Base-by-base conservation (phyloP, 2,888 invertebrate genomes). In the Emesis russula region DNA sequence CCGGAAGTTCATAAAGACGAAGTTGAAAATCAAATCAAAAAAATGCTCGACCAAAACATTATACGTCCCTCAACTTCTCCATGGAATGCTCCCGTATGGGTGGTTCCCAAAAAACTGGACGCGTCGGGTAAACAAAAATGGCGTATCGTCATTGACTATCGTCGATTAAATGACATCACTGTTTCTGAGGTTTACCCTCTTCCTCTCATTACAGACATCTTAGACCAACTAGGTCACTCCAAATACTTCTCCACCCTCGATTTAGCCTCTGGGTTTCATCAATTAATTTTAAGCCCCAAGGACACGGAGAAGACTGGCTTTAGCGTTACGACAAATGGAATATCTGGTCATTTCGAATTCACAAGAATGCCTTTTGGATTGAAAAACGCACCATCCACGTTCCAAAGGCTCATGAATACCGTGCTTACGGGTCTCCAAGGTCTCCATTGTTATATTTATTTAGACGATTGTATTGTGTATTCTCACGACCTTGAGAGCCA, bases 51-150 rank as follows among this genome's bases (percentile, higher is more conserved):
- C 2, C 36, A 89, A 86, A 81, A 89, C 48, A 91, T 93, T 3
- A 92, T 93, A 63, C 48, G 79, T 0, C 85, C 89, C 3, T 90
- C 83, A 18, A 58, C 75, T 25, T 90, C 89, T 3, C 91, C 91
- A 2, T 71, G 71, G 71, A 4, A 4, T 36, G 71, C 71, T n/a
- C 71, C 71, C 15, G 71, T 71, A 0, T 86, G 86, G 84, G 84
- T 92, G 9, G 90, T 91, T 2, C 93, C 90, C 0, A 93, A 93
- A 44, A 93, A 93, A n/a, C 36, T 78, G 0, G 91, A 44, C 15
- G 41, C 73, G 2, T 73, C 73, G 0, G 73, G 73, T 38, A 73
- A 73, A 73, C 25, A 73, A 38, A 73, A 73, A 36, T 73, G 73
- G 73, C 68, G 68, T 15, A 48, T 48, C n/a, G 48, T 48, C 5